Evolutionary conservation across 2,113 vertebrate species (phyloP).

Genomic region (Siniperca chuatsi): DNA sequence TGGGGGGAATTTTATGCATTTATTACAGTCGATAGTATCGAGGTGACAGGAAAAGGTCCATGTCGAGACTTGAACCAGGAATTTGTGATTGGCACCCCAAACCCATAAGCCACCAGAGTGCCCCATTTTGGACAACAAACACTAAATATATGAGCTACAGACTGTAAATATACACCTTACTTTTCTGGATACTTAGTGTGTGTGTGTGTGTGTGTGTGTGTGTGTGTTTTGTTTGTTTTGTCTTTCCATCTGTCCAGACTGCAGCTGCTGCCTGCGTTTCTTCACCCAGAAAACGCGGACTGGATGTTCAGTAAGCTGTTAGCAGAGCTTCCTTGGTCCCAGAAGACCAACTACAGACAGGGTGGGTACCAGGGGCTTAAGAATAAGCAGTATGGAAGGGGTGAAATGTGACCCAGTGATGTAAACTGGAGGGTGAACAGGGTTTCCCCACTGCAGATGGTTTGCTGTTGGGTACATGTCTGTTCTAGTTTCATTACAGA

Average conservation of each 20-base stretch:
- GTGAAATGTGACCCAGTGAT: slow-evolving; percentile 8
- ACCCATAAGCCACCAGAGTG: background rate
- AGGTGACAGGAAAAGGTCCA: background rate
- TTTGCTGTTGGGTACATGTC: background rate
- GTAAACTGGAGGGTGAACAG: background rate
- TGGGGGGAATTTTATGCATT: background rate
- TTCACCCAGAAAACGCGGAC: slow-evolving; percentile 89
- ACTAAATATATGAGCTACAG: background rate
- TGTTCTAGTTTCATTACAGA: background rate
- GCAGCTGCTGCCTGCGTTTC: slow-evolving; percentile 88
- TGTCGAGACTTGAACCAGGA: background rate
- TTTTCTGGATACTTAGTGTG: background rate
- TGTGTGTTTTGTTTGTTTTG: slow-evolving; percentile 9
- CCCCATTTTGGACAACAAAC: background rate
- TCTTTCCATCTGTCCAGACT: slow-evolving; percentile 79
- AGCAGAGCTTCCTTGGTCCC: slow-evolving; percentile 92
- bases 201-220: background rate
- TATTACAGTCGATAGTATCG: background rate
- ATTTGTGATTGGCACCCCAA: background rate
- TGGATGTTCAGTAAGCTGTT: slow-evolving; percentile 91
- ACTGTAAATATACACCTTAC: background rate
- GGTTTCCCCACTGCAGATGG: slow-evolving; percentile 13
- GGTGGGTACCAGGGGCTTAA: slow-evolving; percentile 74
- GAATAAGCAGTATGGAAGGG: background rate
- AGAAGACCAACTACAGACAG: slow-evolving; percentile 89